phyloP scores from a whole-genome alignment of 2,888 invertebrate genomes.

The Rhopalosiphum nymphaeae region DNA sequence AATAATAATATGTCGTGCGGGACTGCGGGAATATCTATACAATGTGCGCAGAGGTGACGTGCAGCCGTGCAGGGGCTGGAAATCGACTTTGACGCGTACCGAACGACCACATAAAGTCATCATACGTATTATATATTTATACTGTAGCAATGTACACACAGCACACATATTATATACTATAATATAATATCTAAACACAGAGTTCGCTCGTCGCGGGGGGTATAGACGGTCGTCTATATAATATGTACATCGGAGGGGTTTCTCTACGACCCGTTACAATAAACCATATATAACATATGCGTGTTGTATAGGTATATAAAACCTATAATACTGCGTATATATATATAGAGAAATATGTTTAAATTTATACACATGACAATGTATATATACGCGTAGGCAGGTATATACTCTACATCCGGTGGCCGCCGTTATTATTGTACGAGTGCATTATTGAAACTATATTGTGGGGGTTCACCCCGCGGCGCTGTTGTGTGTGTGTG shows the following conservation, averaged over 20 bases:
- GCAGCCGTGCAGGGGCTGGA: background rate
- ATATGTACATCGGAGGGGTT: background rate
- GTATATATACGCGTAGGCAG: background rate
- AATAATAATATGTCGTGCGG: background rate
- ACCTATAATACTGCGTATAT: background rate
- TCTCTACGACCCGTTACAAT: conserved; percentile 36
- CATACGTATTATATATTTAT: background rate
- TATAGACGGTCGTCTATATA: background rate
- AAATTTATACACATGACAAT: background rate
- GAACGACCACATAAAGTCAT: background rate
- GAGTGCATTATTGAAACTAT: background rate
- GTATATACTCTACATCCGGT: conserved; percentile 29
- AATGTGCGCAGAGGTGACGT: background rate
- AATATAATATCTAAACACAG: background rate
- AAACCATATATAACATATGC: background rate
- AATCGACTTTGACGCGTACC: background rate
- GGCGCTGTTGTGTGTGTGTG: background rate
- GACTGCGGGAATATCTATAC: too few relatives aligned
- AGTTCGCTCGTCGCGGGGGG: conserved; percentile 33
- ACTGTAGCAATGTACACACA: background rate
- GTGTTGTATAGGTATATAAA: background rate
- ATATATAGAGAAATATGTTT: background rate
- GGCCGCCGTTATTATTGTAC: background rate
- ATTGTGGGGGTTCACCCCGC: background rate
- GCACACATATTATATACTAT: background rate